phyloP scores from a whole-genome alignment of 2,888 invertebrate genomes.

The Drosophila vallismaia region DNA sequence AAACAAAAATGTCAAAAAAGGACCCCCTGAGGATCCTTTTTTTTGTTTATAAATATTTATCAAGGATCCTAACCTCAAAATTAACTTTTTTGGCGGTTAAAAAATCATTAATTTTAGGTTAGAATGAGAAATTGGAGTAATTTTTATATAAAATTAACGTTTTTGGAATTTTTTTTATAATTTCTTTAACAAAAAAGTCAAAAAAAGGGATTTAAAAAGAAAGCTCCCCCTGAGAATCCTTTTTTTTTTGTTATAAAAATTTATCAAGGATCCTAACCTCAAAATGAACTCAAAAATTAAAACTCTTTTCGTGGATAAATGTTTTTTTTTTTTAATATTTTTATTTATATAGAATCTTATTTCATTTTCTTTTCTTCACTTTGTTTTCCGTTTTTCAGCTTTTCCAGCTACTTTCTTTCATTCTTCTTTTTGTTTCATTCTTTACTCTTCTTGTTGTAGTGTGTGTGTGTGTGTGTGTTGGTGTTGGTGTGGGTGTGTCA shows the following conservation, averaged over 20 bases:
- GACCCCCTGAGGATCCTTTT: no score
- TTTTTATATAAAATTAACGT: no score
- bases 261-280: background rate
- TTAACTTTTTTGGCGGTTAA: no score
- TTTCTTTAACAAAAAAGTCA: background rate
- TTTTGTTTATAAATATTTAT: no score
- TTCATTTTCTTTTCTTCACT: constrained; percentile 68
- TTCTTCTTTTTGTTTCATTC: constrained; percentile 54
- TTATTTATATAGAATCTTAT: constrained; percentile 83
- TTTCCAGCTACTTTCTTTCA: constrained; percentile 13
- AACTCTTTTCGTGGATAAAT: constrained; percentile 46
- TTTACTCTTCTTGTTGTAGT: constrained; percentile 65
- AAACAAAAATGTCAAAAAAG: no score
- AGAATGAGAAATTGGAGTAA: no score
- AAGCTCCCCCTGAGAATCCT: background rate
- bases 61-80: no score
- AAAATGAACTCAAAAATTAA: constrained; percentile 18
- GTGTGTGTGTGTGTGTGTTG: constrained; percentile 32
- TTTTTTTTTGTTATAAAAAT: no score
- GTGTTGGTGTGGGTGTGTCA: constrained; percentile 28
- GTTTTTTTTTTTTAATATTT: constrained; percentile 79
- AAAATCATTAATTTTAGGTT: no score
- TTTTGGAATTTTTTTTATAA: background rate
- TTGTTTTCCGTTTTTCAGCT: constrained; percentile 58
- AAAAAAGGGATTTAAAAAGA: background rate